Evolutionary conservation across 1,140 invertebrate genomes (phyloP).

Genomic region (Conopomorpha cramerella): DNA sequence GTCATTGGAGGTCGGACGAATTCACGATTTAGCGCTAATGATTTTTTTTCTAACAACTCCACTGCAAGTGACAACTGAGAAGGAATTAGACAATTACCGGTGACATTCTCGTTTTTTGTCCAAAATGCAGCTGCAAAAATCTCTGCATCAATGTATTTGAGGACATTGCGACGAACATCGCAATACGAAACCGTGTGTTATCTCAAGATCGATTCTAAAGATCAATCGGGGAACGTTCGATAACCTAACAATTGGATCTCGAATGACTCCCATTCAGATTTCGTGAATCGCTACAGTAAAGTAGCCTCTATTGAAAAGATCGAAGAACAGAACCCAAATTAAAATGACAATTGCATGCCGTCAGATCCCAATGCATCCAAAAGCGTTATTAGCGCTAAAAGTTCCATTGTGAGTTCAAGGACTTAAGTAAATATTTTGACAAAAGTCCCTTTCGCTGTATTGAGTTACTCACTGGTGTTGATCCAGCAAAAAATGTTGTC

Average conservation of each 20-base stretch:
- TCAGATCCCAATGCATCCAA: conserved; percentile 27
- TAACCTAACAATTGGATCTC: conserved; percentile 15
- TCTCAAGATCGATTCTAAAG: conserved; percentile 20
- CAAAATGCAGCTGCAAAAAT: conserved; percentile 1
- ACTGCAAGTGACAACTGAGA: neutral
- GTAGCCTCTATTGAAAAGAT: neutral
- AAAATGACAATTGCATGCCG: conserved; percentile 36
- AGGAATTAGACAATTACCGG: neutral
- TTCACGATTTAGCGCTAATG: neutral
- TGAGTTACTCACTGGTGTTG: conserved; percentile 47
- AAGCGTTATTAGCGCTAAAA: conserved; percentile 40
- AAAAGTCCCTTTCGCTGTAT: conserved; percentile 40
- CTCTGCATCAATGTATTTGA: neutral
- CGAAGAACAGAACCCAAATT: conserved; percentile 16
- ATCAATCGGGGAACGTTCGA: neutral
- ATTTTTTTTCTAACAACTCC: no score
- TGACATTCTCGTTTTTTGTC: neutral
- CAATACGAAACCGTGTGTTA: conserved; percentile 13
- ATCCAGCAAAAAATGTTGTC: no score
- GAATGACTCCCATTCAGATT: conserved; percentile 19
- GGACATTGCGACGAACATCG: conserved; percentile 2
- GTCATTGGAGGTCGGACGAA: no score
- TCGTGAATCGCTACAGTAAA: no score
- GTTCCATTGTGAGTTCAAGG: conserved; percentile 28
- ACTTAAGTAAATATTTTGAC: conserved; percentile 55